Base-by-base conservation (phyloP, 2,888 invertebrate genomes). In the Drosophila seclusa region DNA sequence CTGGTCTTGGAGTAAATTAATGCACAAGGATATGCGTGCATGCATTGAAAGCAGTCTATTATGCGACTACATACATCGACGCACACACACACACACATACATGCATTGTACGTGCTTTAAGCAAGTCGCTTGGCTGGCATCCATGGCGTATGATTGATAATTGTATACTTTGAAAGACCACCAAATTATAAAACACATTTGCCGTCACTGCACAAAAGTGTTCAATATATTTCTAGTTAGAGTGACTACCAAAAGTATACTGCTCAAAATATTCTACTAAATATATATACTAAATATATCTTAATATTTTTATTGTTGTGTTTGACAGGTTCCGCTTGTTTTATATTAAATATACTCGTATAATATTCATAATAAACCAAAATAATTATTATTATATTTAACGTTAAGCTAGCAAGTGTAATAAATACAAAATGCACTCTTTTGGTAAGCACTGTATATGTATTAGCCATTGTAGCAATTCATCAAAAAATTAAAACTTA, bases 1-100 rank as follows among this genome's bases (percentile, higher is more conserved):
- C 82, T 59, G 49, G 61, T 67, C 60, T 63, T 70, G 71, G 68
- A 66, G 73, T 85, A 77, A 85, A 86, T 85, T 87, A 86, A 87
- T 85, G 80, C 82, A 79, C 60, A 83, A 81, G 77, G 71, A 81
- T 77, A 73, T 71, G 62, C 52, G 48, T 54, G 71, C 74, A 67
- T 73, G 71, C 78, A 85, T 73, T 85, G 83, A 83, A 79, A 83
- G 70, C 82, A 88, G 85, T 83, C 82, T 82, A 85, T 82, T 76
- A 76, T 86, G 77, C 62, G 50, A 65, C 57, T 60, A 66, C 74
- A 75, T 42, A 69, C 61, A 71, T 40, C 59, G 31, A 36, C 59
- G 52, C 34, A 50, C 10, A 42, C 49, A 40, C 32, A 4, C 38
- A 42, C 5, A 31, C 18, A 52, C 38, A 31, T 36, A 7, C n/a